phyloP scores from a whole-genome alignment of 23 tunicate species.

The Styela clava region DNA sequence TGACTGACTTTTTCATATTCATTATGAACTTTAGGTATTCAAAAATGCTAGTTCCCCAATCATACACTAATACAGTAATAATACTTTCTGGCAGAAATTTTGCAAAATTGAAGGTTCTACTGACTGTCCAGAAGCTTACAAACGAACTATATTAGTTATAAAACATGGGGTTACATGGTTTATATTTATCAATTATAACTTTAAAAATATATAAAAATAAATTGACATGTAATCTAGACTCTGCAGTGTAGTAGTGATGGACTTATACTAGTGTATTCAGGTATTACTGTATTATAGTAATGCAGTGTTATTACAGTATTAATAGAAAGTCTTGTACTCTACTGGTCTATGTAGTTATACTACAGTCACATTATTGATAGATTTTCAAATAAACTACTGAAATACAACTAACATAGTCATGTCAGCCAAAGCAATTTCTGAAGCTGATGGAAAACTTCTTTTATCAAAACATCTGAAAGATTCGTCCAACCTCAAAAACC shows the following conservation, averaged over 20 bases:
- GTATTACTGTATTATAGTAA: too few species aligned
- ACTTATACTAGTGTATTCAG: background rate
- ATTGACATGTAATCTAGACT: background rate
- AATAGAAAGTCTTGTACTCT: too few species aligned
- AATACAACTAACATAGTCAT: conserved; percentile 31
- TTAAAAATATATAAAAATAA: too few species aligned
- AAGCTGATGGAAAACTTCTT: conserved; percentile 70
- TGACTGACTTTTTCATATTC: background rate
- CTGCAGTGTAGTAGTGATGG: too few species aligned
- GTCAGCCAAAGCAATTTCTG: conserved; percentile 97
- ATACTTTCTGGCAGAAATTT: too few species aligned
- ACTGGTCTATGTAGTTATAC: background rate
- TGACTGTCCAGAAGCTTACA: too few species aligned
- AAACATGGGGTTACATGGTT: background rate
- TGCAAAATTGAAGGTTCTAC: too few species aligned
- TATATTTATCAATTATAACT: background rate
- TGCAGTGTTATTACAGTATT: too few species aligned
- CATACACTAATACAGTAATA: background rate
- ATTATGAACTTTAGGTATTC: background rate
- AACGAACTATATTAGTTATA: background rate
- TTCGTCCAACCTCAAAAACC: conserved; percentile 33
- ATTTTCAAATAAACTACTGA: background rate
- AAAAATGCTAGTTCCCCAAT: background rate
- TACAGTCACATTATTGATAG: background rate
- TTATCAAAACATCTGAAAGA: conserved; percentile 49